Base-by-base conservation (phyloP, 30 jellyfish, hydroid and myxozoan species). In the Hydractinia echinata region DNA sequence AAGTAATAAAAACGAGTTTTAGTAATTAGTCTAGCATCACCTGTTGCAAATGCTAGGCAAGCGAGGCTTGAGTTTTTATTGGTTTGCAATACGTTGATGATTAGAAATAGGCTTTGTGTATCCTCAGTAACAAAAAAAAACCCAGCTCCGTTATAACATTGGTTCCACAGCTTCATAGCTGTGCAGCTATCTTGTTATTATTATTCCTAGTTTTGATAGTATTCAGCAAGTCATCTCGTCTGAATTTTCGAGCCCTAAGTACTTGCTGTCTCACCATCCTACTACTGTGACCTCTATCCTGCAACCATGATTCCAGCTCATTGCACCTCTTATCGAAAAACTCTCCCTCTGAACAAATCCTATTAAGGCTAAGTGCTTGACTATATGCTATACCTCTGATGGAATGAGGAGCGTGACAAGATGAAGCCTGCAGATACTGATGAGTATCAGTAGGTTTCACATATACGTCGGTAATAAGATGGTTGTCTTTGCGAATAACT, bases 381-480 rank as follows among this genome's bases (percentile, higher is more conserved):
- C 69, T 58, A 16, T 58, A 58, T 11, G 69, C 16, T 11, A 58
- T 58, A 58, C 69, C 18, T 16, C 69, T 58, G 69, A 58, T 58
- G 69, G 69, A 58, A 58, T 58, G 69, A 58, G 69, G 69, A 16
- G 3, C 69, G 18, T 58, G 69, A 58, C 69, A 58, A 11, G 69
- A 58, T 16, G 69, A 11, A 11, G 69, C 69, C 69, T 58, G 69
- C 69, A 58, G 69, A 58, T 58, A 58, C 69, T 58, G 69, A 58
- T 58, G 69, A 58, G 69, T 58, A 58, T 58, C 69, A 11, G 69
- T 58, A 58, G 69, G 69, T 16, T 58, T 58, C 69, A 58, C 69
- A 58, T 58, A 58, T 13, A 58, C 3, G 69, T 58, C 69, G 18
- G 18, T 58, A 16, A 58, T 16, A 58, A 58, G 69, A 5, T 64